Evolutionary conservation across 1,140 invertebrate species (phyloP), one percentile per base, ranked within the genome.

Genomic region (Elymnias hypermnestra): DNA sequence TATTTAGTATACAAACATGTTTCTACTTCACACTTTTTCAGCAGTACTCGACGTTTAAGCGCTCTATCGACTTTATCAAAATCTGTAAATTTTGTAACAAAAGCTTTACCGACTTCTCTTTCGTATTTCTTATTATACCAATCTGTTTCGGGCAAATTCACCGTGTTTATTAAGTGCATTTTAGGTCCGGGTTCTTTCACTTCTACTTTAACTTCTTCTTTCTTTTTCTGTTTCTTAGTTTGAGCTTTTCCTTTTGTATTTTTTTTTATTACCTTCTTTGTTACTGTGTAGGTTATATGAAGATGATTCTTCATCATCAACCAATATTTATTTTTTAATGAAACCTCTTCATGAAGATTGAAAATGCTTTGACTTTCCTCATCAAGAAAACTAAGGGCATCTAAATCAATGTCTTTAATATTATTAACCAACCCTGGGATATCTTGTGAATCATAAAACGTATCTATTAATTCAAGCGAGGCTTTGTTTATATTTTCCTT

Each of bases 81-180:
- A 13, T 15, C 9, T 8, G 23, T 2, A 5, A 15, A 19, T 33
- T 41, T 36, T 13, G 17, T 33, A 4, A 3, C n/a, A n/a, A 3
- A 8, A 10, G 14, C 7, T 8, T 15, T 14, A 4, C 22, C 26
- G 29, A 49, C 31, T 14, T 49, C 39, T 39, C 28, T 41, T 36
- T 49, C 37, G 19, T 23, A 49, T 41, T 49, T 28, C 19, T 17
- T 23, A 15, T 22, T 33, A 25, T 40, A 49, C 46, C 46, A 49
- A 3, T 41, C 37, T 5, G 12, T 18, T 35, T 38, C 18, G n/a
- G 13, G 5, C 25, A 40, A 1, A 28, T 22, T 26, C 0, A 0
- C 1, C 15, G 18, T 7, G 3, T 7, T 15, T 17, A 40, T 22
- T 26, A 0, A 1, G 5, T 14, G 8, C 9, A 26, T 9, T 17